These are phyloP conservation scores for Aphis craccivora DNA, from an alignment of 1,140 invertebrate species.

Conservation along the genomic window DNA sequence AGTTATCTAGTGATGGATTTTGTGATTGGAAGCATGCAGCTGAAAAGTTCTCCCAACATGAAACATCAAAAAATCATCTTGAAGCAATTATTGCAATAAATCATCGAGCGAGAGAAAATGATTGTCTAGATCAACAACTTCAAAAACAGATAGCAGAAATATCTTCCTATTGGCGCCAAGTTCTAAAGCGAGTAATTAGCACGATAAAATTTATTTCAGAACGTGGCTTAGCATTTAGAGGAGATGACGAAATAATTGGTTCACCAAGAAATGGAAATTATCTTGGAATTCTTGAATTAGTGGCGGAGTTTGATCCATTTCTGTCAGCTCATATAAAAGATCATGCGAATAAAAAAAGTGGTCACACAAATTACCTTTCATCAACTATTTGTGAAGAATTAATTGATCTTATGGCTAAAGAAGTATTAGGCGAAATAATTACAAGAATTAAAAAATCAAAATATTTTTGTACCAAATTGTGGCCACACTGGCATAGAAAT, in stretches of 20 bases:
- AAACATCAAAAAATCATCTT: conserved; percentile 80
- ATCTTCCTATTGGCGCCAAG: neutral
- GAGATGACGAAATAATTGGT: conserved; percentile 18
- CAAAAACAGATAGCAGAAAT: neutral
- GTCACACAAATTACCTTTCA: conserved; percentile 60
- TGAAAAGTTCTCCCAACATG: conserved; percentile 77
- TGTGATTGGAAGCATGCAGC: neutral
- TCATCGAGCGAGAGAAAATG: neutral
- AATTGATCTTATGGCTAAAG: conserved; percentile 59
- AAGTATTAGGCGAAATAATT: conserved; percentile 59
- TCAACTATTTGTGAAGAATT: conserved; percentile 60
- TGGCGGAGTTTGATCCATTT: conserved; percentile 64
- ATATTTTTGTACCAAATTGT: neutral
- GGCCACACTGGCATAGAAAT: neutral
- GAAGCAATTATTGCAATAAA: neutral
- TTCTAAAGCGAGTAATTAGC: neutral
- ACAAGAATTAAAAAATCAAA: conserved; percentile 60
- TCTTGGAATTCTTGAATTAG: conserved; percentile 60
- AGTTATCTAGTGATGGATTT: neutral
- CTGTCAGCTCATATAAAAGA: conserved; percentile 62
- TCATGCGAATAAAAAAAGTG: conserved; percentile 62
- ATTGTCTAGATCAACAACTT: neutral
- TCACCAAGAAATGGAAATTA: conserved; percentile 43
- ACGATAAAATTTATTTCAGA: neutral
- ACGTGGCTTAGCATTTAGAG: conserved; percentile 37